phyloP scores from a whole-genome alignment of 2,113 vertebrate genomes.

The Petrocephalus microphthalmus region DNA sequence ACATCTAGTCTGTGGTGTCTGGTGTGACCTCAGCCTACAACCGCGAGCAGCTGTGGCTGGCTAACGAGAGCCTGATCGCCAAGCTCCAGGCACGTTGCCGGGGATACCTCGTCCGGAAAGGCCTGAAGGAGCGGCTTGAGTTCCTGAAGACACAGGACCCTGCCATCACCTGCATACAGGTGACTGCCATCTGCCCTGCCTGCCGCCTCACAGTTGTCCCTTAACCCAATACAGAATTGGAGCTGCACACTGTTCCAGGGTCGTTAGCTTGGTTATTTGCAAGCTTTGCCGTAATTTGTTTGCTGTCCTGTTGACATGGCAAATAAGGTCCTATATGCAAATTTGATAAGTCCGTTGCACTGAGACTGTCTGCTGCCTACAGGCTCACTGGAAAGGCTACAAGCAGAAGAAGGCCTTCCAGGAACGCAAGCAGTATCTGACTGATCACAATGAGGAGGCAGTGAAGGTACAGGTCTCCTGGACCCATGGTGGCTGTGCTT shows the following conservation, averaged over 20 bases:
- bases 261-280: background rate
- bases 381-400: constrained; percentile 91
- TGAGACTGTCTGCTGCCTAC: constrained; percentile 27
- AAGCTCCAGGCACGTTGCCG: constrained; percentile 87
- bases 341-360: background rate
- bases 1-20: constrained; percentile 69
- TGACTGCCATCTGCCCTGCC: constrained; percentile 35
- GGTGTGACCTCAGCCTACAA: constrained; percentile 91
- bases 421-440: constrained; percentile 70
- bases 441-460: constrained; percentile 71
- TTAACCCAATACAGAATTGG: background rate
- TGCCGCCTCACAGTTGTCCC: background rate
- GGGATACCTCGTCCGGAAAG: constrained; percentile 79
- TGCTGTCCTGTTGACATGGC: background rate
- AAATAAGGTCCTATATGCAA: background rate
- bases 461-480: constrained; percentile 71
- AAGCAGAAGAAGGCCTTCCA: constrained; percentile 81
- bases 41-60: constrained; percentile 92
- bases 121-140: constrained; percentile 67
- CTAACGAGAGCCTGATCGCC: constrained; percentile 82
- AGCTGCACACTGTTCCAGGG: background rate
- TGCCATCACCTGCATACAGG: constrained; percentile 88
- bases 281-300: background rate
- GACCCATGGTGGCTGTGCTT: background rate
- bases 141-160: constrained; percentile 83